A percentile compares a stretch with the other conserved stretches of the same genome.
phyloP scores from a whole-genome alignment of 2,113 vertebrate species.

The Ceyx cyanopectus region DNA sequence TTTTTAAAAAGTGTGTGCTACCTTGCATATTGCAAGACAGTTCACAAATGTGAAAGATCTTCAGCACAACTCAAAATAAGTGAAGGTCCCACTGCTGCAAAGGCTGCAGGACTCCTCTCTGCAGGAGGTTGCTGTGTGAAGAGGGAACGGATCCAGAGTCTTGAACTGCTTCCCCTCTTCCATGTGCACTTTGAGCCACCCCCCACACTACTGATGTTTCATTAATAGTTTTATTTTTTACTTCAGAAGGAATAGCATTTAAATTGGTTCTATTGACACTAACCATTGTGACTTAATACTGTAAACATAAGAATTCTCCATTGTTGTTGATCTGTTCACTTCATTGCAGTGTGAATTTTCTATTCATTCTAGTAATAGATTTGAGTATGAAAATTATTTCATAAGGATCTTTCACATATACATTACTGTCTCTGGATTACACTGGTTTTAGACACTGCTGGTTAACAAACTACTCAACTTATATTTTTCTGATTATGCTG shows the following conservation, averaged over 20 bases:
- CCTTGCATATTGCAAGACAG: constrained; percentile 66
- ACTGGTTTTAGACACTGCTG: neutral
- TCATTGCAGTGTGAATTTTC: neutral
- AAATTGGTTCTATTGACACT: neutral
- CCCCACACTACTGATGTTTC: neutral
- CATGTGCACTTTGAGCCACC: constrained; percentile 17
- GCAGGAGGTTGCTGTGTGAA: neutral
- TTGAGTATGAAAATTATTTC: neutral
- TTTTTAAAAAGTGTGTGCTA: constrained; percentile 16
- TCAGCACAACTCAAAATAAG: neutral
- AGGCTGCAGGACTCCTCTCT: neutral
- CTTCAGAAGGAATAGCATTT: constrained; percentile 24
- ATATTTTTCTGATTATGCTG: neutral
- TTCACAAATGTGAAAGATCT: constrained; percentile 19
- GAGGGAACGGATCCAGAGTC: neutral
- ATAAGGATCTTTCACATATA: neutral
- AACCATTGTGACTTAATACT: neutral
- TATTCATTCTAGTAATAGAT: neutral
- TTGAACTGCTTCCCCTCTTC: neutral
- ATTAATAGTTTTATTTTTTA: neutral
- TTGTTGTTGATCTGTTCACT: neutral
- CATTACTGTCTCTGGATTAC: neutral
- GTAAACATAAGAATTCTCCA: neutral
- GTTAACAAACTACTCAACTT: neutral
- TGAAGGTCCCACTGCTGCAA: neutral